Percentiles rank a stretch among this genome's conserved stretches.
These are phyloP conservation scores for Pollimyrus isidori DNA, from an alignment of 2,113 vertebrate genomes.

Conservation along the genomic window DNA sequence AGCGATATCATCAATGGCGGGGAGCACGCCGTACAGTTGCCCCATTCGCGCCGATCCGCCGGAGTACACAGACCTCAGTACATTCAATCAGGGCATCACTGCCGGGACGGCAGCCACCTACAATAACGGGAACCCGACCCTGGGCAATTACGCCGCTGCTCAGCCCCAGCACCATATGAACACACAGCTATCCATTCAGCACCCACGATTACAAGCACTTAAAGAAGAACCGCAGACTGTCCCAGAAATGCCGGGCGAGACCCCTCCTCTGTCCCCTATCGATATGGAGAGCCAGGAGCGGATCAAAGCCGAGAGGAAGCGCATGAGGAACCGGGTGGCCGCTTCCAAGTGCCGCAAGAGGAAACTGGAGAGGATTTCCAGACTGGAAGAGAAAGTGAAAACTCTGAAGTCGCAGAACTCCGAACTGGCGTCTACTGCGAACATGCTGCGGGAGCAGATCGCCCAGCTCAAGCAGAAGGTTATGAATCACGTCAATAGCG, in stretches of 20 bases:
- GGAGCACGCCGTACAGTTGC: constrained; percentile 68
- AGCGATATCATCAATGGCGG: constrained; percentile 42
- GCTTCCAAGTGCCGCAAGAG: constrained; percentile 93
- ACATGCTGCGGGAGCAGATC: constrained; percentile 93
- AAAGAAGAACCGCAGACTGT: constrained; percentile 96
- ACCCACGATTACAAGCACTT: constrained; percentile 76
- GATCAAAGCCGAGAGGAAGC: constrained; percentile 95
- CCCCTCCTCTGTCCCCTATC: constrained; percentile 89
- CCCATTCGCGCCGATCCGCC: constrained; percentile 72
- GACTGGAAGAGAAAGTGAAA: constrained; percentile 93
- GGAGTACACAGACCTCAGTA: constrained; percentile 83
- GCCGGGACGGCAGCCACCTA: constrained; percentile 57
- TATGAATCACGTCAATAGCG: constrained; percentile 98
- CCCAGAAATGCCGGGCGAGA: constrained; percentile 87
- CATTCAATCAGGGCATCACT: constrained; percentile 66
- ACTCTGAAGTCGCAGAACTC: constrained; percentile 93
- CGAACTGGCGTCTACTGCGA: constrained; percentile 89
- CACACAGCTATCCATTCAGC: constrained; percentile 72
- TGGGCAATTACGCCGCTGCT: constrained; percentile 53
- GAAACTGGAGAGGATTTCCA: constrained; percentile 82
- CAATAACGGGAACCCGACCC: constrained; percentile 43
- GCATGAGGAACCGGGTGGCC: constrained; percentile 92
- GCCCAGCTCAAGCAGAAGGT: constrained; percentile 96
- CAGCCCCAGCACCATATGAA: constrained; percentile 60
- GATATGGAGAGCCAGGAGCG: constrained; percentile 96